Evolutionary conservation across 1,140 invertebrate genomes (phyloP), one percentile per base, ranked within the genome.

Genomic region (Solenopsis fugax): DNA sequence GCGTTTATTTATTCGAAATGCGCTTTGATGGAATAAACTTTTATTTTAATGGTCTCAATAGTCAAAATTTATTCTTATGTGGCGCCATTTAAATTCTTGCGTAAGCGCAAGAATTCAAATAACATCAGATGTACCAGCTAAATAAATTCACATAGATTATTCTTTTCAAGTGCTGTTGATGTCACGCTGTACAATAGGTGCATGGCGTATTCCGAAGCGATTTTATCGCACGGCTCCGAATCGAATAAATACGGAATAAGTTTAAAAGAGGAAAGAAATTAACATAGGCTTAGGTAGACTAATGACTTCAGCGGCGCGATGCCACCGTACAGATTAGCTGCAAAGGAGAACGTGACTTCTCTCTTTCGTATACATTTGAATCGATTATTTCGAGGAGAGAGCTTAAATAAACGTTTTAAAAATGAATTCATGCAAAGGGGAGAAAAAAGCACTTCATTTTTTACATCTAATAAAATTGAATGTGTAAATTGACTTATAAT

Each of bases 231-330:
- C 9, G 29, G 16, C 41, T 52, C 18, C 24, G 12, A 56, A 73
- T 62, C 69, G 45, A 48, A 37, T 4, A 73, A 60, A 37, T 21
- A 10, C 37, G 18, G 24, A 73, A 82, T 81, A 56, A 24, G n/a
- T 80, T 62, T 72, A 60, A 72, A 54, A 18, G 18, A 24, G 4
- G 13, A 60, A 48, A 24, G 3, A 50, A 75, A 84, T 84, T 84
- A 84, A 50, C 80, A 84, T 84, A 48, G 18, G 6, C 9, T 80
- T 56, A 54, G 48, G n/a, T 80, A 73, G 69, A 84, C 18, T 84
- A 75, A 60, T 75, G 80, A 84, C 12, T 50, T n/a, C 1, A 60
- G 12, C 7, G 4, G 7, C 45, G 60, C 50, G 64, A 71, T 84
- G n/a, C 41, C 18, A 73, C 3, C 12, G 56, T 60, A 50, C 24